Evolutionary conservation across 2,888 invertebrate genomes (phyloP).

Genomic region (Trachelus iudaicus): DNA sequence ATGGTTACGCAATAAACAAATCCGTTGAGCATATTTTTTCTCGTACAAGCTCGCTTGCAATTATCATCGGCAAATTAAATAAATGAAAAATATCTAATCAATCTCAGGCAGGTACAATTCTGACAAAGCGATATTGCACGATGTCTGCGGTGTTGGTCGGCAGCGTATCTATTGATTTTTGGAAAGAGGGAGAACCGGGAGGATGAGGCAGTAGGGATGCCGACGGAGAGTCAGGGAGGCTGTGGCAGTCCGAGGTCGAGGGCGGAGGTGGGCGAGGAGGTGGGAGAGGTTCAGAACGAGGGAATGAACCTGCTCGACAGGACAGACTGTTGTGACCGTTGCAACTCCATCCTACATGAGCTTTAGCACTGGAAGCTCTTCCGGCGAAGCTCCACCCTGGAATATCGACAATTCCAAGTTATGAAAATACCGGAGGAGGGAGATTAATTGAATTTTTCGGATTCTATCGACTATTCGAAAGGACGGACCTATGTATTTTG

Average conservation of each 20-base stretch:
- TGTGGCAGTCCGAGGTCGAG: slow-evolving; percentile 28
- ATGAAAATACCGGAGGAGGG: too few species aligned
- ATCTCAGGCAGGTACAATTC: not conserved
- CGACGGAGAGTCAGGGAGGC: slow-evolving; percentile 30
- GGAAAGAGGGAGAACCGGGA: slow-evolving; percentile 44
- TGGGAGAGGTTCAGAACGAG: not conserved
- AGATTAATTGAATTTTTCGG: too few species aligned
- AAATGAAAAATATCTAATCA: not conserved
- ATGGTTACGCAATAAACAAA: not conserved
- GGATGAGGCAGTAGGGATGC: slow-evolving; percentile 30
- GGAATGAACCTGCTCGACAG: not conserved
- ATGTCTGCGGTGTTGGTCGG: slow-evolving; percentile 26
- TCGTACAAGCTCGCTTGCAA: not conserved
- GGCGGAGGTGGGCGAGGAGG: not conserved
- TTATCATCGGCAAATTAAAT: not conserved
- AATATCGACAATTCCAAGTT: too few species aligned
- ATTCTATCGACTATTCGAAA: too few species aligned
- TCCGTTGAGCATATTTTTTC: not conserved
- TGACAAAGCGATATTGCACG: slow-evolving; percentile 4
- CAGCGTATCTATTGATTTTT: slow-evolving; percentile 55
- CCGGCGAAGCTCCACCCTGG: too few species aligned
- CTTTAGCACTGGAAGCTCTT: not conserved
- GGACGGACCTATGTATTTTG: too few species aligned
- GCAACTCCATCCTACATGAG: slow-evolving; percentile 24
- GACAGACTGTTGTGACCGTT: slow-evolving; percentile 29